A percentile compares a stretch with the other conserved stretches of the same genome.
phyloP scores from a whole-genome alignment of 2,888 invertebrate genomes.

The Platycheirus albimanus region DNA sequence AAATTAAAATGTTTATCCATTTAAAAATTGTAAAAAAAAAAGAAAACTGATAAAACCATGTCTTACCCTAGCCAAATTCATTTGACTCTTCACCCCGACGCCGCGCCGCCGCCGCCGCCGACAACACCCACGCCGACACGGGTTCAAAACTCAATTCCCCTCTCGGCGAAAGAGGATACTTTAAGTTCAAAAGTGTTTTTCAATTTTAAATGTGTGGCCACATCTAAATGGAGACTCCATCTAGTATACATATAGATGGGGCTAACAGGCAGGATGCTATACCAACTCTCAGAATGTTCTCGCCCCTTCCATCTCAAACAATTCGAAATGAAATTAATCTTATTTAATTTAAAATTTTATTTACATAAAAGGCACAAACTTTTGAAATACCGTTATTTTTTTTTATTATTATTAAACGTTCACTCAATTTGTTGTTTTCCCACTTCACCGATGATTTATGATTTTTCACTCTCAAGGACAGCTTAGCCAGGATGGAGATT shows the following conservation, averaged over 20 bases:
- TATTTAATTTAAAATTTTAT: slow-evolving; percentile 74
- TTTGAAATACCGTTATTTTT: slow-evolving; percentile 64
- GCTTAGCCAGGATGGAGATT: not conserved
- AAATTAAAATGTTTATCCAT: slow-evolving; percentile 1
- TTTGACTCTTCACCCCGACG: slow-evolving; percentile 7
- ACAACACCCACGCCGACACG: slow-evolving; percentile 7
- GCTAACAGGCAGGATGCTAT: slow-evolving; percentile 2
- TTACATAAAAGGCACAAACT: slow-evolving; percentile 68
- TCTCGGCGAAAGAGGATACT: slow-evolving; percentile 6
- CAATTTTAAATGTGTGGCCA: slow-evolving; percentile 66
- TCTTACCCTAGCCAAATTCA: slow-evolving; percentile 7
- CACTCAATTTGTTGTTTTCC: slow-evolving; percentile 72
- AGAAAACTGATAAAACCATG: slow-evolving; percentile 24
- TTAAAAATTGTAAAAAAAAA: not conserved
- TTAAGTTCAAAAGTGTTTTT: slow-evolving; percentile 50
- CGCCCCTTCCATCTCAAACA: slow-evolving; percentile 37
- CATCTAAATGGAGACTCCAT: slow-evolving; percentile 32
- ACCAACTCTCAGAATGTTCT: slow-evolving; percentile 10
- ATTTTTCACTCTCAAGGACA: slow-evolving; percentile 63
- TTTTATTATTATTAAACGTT: slow-evolving; percentile 66
- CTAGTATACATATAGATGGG: no score
- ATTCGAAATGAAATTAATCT: slow-evolving; percentile 72
- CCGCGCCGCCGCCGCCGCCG: not conserved
- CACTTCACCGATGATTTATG: slow-evolving; percentile 71
- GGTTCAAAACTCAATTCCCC: slow-evolving; percentile 10